Conservation (phyloP, 2,113 vertebrate genomes). For the Prunella himalayana region DNA sequence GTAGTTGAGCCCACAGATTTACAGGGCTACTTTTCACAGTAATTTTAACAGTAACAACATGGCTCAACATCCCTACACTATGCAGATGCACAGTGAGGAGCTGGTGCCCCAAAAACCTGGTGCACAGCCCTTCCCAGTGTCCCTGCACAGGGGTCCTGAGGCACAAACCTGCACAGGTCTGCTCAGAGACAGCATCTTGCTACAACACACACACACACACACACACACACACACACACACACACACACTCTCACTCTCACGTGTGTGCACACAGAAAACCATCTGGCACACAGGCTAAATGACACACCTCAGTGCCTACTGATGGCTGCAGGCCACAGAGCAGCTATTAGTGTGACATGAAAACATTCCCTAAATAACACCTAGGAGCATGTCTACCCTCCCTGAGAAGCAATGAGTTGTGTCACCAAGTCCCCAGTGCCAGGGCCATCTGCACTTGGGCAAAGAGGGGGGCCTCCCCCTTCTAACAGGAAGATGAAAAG, state of each 20-base stretch:
- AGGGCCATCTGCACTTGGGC: background rate
- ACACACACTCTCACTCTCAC: background rate
- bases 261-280: background rate
- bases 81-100: background rate
- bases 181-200: background rate
- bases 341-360: background rate
- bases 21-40: background rate
- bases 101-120: background rate
- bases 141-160: background rate
- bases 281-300: background rate
- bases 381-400: background rate
- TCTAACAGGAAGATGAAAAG: background rate
- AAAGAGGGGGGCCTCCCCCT: background rate
- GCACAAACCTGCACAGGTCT: background rate
- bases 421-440: background rate
- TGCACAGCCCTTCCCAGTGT: background rate
- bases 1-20: background rate
- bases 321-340: background rate
- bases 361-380: background rate
- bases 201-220: no score
- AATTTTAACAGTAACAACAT: background rate
- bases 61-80: fast-evolving
- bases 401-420: background rate
- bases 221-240: background rate
- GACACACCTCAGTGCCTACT: background rate